A percentile compares a stretch with the other conserved stretches of the same genome.
phyloP scores from a whole-genome alignment of 2,113 vertebrate genomes.

The Carollia perspicillata region DNA sequence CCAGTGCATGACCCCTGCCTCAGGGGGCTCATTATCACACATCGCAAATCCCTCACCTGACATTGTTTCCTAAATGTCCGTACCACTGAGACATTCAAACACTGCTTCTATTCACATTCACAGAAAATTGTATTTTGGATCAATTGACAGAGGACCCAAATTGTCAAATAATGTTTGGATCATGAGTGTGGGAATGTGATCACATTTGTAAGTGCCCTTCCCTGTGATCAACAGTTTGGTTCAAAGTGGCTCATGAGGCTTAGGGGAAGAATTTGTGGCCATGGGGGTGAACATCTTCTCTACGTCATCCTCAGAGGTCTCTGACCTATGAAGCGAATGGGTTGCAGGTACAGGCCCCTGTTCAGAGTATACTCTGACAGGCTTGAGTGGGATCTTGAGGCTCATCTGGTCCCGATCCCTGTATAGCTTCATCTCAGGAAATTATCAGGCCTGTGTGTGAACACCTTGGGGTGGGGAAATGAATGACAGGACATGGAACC shows the following conservation, averaged over 20 bases:
- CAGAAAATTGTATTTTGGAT: not conserved
- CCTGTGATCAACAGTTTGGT: not conserved
- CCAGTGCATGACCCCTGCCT: not conserved
- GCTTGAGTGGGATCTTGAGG: not conserved
- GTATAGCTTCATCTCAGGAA: not conserved
- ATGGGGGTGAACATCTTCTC: not conserved
- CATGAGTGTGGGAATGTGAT: not conserved
- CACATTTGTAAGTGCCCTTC: not conserved
- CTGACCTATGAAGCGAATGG: not conserved
- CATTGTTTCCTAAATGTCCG: not conserved
- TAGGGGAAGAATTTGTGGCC: not conserved
- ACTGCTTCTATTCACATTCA: not conserved
- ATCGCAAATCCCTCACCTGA: not conserved
- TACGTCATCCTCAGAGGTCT: not conserved
- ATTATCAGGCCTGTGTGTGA: not conserved
- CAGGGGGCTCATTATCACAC: not conserved
- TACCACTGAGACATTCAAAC: not conserved
- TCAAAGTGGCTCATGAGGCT: not conserved
- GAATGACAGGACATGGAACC: rapidly evolving
- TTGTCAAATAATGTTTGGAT: not conserved
- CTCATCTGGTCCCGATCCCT: not conserved
- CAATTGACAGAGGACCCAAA: not conserved
- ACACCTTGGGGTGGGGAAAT: not conserved
- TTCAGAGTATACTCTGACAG: not conserved
- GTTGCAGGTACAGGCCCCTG: rapidly evolving